Evolutionary conservation across 2,113 vertebrate genomes (phyloP), one percentile per base, ranked within the genome.

Genomic region (Labrus mixtus): DNA sequence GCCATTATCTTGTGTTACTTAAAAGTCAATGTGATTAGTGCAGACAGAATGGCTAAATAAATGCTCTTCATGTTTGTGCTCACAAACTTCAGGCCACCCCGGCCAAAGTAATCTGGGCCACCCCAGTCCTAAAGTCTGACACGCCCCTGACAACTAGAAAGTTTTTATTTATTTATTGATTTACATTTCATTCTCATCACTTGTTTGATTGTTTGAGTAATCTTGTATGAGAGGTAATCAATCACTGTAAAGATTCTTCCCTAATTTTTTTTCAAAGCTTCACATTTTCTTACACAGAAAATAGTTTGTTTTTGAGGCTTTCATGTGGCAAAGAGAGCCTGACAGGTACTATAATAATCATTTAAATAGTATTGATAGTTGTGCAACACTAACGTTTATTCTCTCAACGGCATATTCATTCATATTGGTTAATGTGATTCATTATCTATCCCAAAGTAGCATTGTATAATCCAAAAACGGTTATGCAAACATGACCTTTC

Each of bases 401-500:
- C 25, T 62, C 9, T 17, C n/a, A 57, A 23, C 3, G 36, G 13
- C 4, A 63, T 4, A 19, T 59, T 72, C 9, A 43, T n/a, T 15
- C 15, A 6, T 37, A 46, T 37, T 62, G 3, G 41, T 33, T 4
- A 25, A 3, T 37, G 25, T 15, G 2, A 54, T 60, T 29, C 8
- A 25, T 58, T 23, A 17, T 50, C 22, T 41, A 22, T 39, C 7
- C 29, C 1, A 3, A 15, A 22, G 11, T 6, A 39, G 11, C 3
- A 33, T 15, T 20, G 0, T 57, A 4, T 15, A 37, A 13, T 39
- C 19, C 6, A 4, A 51, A 51, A 51, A 51, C 48, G 6, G 8
- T 51, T 51, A 7, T 51, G 29, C 25, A 67, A 72, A 69, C 13
- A 25, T 78, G 77, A 81, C 80, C 55, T 80, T 75, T 83, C 16